Percentiles rank a stretch among this genome's conserved stretches.
phyloP scores from a whole-genome alignment of 53 echinoderm and acorn worm genomes.

The Antedon mediterranea region DNA sequence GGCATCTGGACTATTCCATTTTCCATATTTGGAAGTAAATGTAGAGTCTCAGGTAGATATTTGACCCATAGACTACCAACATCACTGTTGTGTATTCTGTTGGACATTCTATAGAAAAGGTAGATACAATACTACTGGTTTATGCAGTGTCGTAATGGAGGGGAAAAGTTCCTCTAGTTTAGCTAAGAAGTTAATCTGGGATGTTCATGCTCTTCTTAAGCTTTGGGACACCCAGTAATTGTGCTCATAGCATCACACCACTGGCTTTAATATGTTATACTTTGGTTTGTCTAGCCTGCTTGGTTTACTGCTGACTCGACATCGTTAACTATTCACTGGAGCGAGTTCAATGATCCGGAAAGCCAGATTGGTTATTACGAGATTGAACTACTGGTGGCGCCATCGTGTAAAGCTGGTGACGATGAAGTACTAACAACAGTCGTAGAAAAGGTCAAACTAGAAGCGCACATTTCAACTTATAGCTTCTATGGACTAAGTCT shows the following conservation, averaged over 20 bases:
- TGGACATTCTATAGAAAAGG: too few species aligned
- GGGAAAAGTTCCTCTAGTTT: too few species aligned
- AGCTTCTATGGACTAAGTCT: too few species aligned
- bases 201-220: background rate
- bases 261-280: too few species aligned
- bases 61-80: too few species aligned
- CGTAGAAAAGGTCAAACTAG: conserved; percentile 19
- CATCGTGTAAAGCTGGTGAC: conserved; percentile 7
- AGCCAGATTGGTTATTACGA: conserved; percentile 21
- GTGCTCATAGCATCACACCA: background rate
- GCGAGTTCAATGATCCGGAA: conserved; percentile 20
- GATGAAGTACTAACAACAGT: conserved; percentile 9
- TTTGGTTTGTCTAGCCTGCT: conserved; percentile 21
- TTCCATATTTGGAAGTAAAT: too few species aligned
- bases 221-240: background rate
- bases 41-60: too few species aligned
- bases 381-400: conserved; percentile 13
- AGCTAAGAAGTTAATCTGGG: too few species aligned
- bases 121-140: too few species aligned
- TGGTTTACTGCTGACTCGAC: conserved; percentile 15
- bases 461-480: too few species aligned
- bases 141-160: too few species aligned
- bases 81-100: too few species aligned
- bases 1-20: background rate
- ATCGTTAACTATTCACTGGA: conserved; percentile 15